phyloP scores from a whole-genome alignment of 2,888 invertebrate species.

The Dolichopus griseipennis region DNA sequence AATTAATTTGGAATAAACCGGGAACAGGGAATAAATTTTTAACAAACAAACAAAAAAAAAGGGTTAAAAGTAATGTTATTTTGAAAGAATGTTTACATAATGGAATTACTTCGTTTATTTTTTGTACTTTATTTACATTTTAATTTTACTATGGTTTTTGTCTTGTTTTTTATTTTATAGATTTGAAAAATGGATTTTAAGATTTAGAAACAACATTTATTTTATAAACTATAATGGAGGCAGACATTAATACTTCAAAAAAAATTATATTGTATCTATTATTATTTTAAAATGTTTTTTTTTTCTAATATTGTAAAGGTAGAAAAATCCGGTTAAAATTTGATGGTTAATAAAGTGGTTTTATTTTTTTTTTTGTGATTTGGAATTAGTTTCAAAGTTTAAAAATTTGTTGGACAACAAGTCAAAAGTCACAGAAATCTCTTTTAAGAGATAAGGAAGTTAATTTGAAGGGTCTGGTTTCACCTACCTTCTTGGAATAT shows the following conservation, averaged over 20 bases:
- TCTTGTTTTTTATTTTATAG: neutral
- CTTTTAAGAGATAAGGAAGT: too few relatives aligned
- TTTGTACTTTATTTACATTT: neutral
- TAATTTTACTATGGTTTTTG: neutral
- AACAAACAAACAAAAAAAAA: neutral
- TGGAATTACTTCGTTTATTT: neutral
- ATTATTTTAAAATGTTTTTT: too few relatives aligned
- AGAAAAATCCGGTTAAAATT: too few relatives aligned
- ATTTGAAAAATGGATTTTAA: neutral
- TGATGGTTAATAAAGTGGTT: too few relatives aligned
- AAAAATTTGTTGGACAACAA: too few relatives aligned
- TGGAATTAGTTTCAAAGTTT: too few relatives aligned
- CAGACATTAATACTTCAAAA: neutral
- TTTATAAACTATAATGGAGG: neutral
- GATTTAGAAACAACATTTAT: neutral
- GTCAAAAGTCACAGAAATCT: too few relatives aligned
- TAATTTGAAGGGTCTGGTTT: too few relatives aligned
- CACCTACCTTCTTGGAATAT: too few relatives aligned
- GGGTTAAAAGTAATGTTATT: neutral
- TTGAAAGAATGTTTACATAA: constrained; percentile 1
- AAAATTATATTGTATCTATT: too few relatives aligned
- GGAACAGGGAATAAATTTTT: too few relatives aligned
- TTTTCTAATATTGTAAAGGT: neutral
- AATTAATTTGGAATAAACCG: neutral
- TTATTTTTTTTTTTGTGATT: too few relatives aligned